A percentile compares a stretch with the other conserved stretches of the same genome.
Conservation (phyloP, 2,888 invertebrate species). For the Trichopria drosophilae region DNA sequence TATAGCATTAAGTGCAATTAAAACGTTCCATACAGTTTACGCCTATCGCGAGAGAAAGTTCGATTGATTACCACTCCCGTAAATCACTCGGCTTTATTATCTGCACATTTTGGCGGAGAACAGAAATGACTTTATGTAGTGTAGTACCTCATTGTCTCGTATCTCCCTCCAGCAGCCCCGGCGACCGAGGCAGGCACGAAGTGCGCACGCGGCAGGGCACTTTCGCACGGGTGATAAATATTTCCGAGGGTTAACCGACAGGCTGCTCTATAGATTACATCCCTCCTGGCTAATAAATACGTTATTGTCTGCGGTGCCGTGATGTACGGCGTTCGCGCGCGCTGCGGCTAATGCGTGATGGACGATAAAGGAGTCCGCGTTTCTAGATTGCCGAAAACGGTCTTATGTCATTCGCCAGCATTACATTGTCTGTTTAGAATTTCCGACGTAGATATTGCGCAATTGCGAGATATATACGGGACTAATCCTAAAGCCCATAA, state of each 20-base stretch:
- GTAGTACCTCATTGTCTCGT: conserved; percentile 19
- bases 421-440: too few relatives aligned
- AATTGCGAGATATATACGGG: too few relatives aligned
- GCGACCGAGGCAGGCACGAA: background rate
- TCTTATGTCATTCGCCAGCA: too few relatives aligned
- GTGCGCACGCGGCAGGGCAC: conserved; percentile 29
- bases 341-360: conserved; percentile 13
- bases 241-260: conserved; percentile 49
- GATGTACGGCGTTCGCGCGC: conserved; percentile 34
- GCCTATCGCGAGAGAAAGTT: too few relatives aligned
- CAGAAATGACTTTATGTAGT: conserved; percentile 30
- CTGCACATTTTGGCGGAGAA: conserved; percentile 27
- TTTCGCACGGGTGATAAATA: conserved; percentile 44
- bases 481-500: too few relatives aligned
- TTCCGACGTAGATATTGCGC: too few relatives aligned
- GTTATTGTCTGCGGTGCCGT: conserved; percentile 44
- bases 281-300: conserved; percentile 45
- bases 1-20: too few relatives aligned
- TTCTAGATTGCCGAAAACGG: too few relatives aligned
- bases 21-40: too few relatives aligned
- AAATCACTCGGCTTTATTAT: conserved; percentile 34
- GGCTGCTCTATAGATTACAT: conserved; percentile 45
- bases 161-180: too few relatives aligned
- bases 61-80: conserved; percentile 13
- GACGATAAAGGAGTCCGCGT: conserved; percentile 24